phyloP scores from a whole-genome alignment of 2,797 vertebrate species.

The Choloepus didactylus region DNA sequence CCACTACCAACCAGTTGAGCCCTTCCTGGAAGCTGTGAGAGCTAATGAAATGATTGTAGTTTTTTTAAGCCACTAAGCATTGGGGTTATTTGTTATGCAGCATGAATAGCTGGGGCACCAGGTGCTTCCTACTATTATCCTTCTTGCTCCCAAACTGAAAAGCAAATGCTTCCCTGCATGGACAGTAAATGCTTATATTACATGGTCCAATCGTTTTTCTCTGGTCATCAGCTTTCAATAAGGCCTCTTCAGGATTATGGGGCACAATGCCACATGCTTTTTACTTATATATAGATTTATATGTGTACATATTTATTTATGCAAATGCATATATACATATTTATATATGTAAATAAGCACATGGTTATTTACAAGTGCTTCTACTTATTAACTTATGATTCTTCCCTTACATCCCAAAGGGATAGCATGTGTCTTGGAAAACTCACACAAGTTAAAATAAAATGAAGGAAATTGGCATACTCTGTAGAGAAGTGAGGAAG shows the following conservation, averaged over 20 bases:
- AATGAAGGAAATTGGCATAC: neutral
- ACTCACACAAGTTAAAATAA: neutral
- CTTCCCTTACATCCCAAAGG: neutral
- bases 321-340: too few species aligned
- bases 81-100: too few species aligned
- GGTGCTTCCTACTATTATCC: too few species aligned
- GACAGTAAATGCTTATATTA: accelerated
- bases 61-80: neutral
- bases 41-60: neutral
- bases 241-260: neutral
- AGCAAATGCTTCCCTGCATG: neutral
- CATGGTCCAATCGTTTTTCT: too few species aligned
- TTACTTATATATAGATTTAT: too few species aligned
- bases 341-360: too few species aligned
- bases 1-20: neutral
- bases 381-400: neutral
- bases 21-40: neutral
- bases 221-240: accelerated
- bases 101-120: accelerated
- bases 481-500: neutral
- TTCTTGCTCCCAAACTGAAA: neutral
- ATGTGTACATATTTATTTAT: too few species aligned
- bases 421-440: conserved; percentile 21
- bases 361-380: neutral
- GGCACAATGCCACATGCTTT: neutral